Percentiles rank a stretch among this genome's conserved stretches.
Evolutionary conservation across 2,797 vertebrate genomes (phyloP).

Genomic region (Tapera naevia): DNA sequence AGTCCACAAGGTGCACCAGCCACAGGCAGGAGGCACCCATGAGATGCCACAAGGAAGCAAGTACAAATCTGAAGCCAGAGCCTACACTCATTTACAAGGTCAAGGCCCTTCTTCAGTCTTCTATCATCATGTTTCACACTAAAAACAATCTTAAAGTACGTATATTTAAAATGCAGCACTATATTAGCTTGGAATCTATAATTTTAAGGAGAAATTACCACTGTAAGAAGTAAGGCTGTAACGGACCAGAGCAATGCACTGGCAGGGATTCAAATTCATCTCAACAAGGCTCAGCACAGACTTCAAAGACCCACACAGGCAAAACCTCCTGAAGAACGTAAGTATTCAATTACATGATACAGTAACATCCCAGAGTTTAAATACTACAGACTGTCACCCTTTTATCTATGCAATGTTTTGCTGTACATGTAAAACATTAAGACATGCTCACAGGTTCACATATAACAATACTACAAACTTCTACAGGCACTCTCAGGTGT

Average conservation of each 20-base stretch:
- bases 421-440: not conserved
- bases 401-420: not conserved
- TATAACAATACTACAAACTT: not conserved
- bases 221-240: not conserved
- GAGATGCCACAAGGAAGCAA: not conserved
- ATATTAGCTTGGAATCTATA: not conserved
- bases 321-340: not conserved
- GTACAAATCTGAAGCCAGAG: not conserved
- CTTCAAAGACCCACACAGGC: not conserved
- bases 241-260: not conserved
- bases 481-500: not conserved
- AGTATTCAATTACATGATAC: not conserved
- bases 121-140: not conserved
- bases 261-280: not conserved
- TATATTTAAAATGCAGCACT: not conserved
- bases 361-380: not conserved
- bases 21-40: rapidly evolving
- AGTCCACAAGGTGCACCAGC: not conserved
- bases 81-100: rapidly evolving
- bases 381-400: not conserved
- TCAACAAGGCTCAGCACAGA: not conserved
- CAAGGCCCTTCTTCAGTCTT: not conserved
- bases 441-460: not conserved
- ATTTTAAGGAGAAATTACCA: not conserved
- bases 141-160: not conserved